phyloP scores from a whole-genome alignment of 2,797 vertebrate species.

The Somateria mollissima region DNA sequence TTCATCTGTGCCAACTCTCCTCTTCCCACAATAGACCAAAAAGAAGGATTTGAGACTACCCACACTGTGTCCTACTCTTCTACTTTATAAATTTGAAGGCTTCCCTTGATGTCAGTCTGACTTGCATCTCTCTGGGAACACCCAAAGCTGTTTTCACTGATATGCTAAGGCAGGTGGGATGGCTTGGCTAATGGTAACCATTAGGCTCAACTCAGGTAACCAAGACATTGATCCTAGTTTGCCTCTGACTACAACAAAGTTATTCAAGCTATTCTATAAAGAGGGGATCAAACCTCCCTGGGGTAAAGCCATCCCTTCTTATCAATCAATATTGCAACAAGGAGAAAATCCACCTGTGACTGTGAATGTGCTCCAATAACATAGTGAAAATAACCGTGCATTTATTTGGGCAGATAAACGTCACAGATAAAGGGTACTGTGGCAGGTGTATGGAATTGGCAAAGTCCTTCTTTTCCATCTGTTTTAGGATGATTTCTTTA shows the following conservation, averaged over 20 bases:
- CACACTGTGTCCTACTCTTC: background rate
- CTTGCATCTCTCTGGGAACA: background rate
- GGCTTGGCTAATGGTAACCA: background rate
- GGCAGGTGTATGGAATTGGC: background rate
- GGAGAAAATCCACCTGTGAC: background rate
- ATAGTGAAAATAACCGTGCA: background rate
- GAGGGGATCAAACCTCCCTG: background rate
- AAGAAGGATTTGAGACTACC: background rate
- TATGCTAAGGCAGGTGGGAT: background rate
- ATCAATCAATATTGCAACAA: background rate
- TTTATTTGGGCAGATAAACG: background rate
- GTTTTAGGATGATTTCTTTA: background rate
- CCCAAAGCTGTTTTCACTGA: background rate
- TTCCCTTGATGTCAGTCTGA: background rate
- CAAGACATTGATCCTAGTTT: background rate
- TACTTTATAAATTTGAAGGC: background rate
- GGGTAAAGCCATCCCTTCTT: background rate
- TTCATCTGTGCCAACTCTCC: background rate
- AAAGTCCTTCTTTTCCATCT: background rate
- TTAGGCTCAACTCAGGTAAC: background rate
- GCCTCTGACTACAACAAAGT: background rate
- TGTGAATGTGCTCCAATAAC: background rate
- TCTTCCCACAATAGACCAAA: background rate
- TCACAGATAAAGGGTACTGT: background rate
- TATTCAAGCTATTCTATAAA: background rate